Evolutionary conservation across 2,888 invertebrate genomes (phyloP).

Genomic region (Morpho achilles): DNA sequence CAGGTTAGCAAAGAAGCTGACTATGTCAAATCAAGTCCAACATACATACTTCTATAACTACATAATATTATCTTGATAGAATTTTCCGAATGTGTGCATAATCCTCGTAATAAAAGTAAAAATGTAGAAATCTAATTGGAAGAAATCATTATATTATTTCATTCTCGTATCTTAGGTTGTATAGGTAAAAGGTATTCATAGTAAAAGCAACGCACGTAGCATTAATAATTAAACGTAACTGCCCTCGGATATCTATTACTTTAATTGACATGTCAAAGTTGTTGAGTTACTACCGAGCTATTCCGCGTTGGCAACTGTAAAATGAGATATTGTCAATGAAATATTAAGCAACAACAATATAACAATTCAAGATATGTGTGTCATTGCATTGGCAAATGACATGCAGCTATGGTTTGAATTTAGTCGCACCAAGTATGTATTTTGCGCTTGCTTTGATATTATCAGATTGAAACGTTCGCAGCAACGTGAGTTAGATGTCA

Average conservation of each 20-base stretch:
- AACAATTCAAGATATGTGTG: slow-evolving; percentile 6
- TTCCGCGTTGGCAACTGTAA: slow-evolving; percentile 1
- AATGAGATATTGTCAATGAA: slow-evolving; percentile 2
- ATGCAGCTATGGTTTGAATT: background rate
- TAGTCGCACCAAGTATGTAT: background rate
- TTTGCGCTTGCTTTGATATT: background rate
- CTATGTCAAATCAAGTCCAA: no score
- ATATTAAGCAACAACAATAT: slow-evolving; percentile 6
- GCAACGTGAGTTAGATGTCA: no score
- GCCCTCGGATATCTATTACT: slow-evolving; percentile 4
- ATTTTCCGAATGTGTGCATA: no score
- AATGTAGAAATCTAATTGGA: no score
- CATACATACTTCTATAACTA: no score
- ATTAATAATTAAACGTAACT: background rate
- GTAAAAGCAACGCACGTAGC: background rate
- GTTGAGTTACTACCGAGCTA: slow-evolving; percentile 1
- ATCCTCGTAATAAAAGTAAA: no score
- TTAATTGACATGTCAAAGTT: slow-evolving; percentile 1
- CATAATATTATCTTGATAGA: no score
- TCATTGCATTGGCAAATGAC: slow-evolving; percentile 2
- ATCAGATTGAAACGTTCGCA: background rate
- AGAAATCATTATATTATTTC: no score
- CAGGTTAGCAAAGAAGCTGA: no score
- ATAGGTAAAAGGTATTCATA: background rate
- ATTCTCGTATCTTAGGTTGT: no score